Conservation (phyloP, 2,888 invertebrate species). For the Melinaea marsaeus region DNA sequence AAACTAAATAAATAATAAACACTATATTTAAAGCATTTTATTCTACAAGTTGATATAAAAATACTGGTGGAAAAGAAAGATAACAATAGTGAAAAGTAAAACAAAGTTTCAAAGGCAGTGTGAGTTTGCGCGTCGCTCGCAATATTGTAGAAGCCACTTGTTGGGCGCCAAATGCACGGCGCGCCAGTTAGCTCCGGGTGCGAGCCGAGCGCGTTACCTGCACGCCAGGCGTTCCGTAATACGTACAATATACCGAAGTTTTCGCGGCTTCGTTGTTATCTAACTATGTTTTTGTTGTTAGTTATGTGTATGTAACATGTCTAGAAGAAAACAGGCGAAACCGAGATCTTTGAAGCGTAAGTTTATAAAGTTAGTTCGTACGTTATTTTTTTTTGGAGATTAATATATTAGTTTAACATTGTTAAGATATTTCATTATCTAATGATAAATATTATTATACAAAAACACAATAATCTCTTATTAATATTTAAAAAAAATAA, state of each 20-base stretch:
- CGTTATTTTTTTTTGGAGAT: too few species aligned
- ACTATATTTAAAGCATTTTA: too few species aligned
- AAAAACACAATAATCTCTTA: too few species aligned
- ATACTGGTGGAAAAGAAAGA: too few species aligned
- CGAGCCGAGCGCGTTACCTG: constrained; percentile 49
- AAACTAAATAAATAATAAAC: too few species aligned
- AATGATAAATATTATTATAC: too few species aligned
- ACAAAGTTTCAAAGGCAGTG: constrained; percentile 19
- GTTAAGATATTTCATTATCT: too few species aligned
- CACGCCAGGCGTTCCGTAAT: constrained; percentile 40
- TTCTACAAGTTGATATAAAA: too few species aligned
- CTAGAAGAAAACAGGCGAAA: constrained; percentile 84
- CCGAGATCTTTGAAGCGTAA: constrained; percentile 84
- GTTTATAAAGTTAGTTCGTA: constrained; percentile 42
- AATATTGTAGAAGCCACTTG: constrained; percentile 73
- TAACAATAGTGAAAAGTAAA: too few species aligned
- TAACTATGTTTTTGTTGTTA: constrained; percentile 15
- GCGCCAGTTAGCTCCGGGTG: constrained; percentile 67
- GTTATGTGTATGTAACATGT: constrained; percentile 64
- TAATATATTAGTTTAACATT: too few species aligned
- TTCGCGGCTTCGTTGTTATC: constrained; percentile 28
- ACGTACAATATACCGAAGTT: constrained; percentile 44
- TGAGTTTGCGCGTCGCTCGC: constrained; percentile 72
- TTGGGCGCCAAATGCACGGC: constrained; percentile 64
- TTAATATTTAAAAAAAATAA: too few species aligned